These are phyloP conservation scores for Cairina moschata DNA, from an alignment of 2,113 vertebrate genomes.

Conservation along the genomic window DNA sequence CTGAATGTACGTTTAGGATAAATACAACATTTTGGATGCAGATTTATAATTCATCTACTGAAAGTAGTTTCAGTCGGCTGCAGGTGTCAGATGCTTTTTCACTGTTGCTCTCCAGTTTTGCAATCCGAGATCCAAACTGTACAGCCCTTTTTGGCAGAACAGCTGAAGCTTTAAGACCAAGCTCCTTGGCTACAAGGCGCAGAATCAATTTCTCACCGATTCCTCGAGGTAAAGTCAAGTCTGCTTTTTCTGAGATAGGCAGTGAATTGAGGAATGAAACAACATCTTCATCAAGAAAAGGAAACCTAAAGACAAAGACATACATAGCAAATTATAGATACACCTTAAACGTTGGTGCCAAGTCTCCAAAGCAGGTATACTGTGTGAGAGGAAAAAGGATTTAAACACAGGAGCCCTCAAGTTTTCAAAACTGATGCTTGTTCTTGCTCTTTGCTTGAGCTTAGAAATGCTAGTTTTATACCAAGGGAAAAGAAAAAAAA, in stretches of 20 bases:
- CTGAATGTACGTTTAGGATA: neutral
- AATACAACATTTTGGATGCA: neutral
- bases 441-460: too few relatives aligned
- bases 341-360: neutral
- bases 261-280: slow-evolving; percentile 89
- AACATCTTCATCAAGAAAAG: slow-evolving; percentile 94
- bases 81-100: slow-evolving; percentile 93
- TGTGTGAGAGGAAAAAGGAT: neutral
- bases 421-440: neutral
- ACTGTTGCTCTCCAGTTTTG: slow-evolving; percentile 87
- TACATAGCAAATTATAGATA: rapidly evolving
- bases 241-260: slow-evolving; percentile 86
- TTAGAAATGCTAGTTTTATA: neutral
- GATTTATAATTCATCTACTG: neutral
- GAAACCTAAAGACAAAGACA: slow-evolving; percentile 83
- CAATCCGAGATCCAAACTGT: slow-evolving; percentile 96
- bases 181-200: slow-evolving; percentile 80
- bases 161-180: slow-evolving; percentile 83
- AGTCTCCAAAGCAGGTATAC: neutral
- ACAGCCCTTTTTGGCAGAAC: slow-evolving; percentile 92
- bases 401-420: neutral
- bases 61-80: slow-evolving; percentile 76
- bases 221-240: slow-evolving; percentile 88
- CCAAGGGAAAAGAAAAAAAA: neutral
- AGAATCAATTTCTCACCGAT: slow-evolving; percentile 93